Conservation (phyloP, 2,888 invertebrate species). For the Epirrita christyi region DNA sequence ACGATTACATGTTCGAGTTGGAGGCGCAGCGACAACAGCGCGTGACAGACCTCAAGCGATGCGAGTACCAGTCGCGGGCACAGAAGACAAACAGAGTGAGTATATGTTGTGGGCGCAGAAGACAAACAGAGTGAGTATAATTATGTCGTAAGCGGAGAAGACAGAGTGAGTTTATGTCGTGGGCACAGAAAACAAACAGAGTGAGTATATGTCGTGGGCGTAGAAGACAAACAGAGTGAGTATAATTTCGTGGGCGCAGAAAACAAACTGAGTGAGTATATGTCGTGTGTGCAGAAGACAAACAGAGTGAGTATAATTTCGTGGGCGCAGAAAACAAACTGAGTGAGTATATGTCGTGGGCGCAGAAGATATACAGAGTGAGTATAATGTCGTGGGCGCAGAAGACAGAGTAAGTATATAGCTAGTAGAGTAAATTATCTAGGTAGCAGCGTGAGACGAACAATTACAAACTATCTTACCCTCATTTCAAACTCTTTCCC, state of each 20-base stretch:
- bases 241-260: conserved; percentile 49
- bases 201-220: too few relatives aligned
- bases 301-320: neutral
- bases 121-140: neutral
- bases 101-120: neutral
- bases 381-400: too few relatives aligned
- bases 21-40: conserved; percentile 50
- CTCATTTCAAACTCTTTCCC: too few relatives aligned
- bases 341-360: conserved; percentile 53
- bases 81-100: conserved; percentile 58
- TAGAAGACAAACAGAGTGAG: neutral
- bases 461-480: neutral
- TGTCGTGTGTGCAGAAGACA: too few relatives aligned
- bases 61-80: conserved; percentile 56
- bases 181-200: conserved; percentile 57
- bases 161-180: conserved; percentile 20
- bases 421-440: too few relatives aligned
- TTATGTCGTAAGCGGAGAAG: too few relatives aligned
- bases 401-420: too few relatives aligned
- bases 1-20: conserved; percentile 41
- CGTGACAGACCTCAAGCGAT: conserved; percentile 51
- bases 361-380: too few relatives aligned
- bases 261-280: conserved; percentile 54
- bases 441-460: too few relatives aligned
- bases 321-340: conserved; percentile 58